Base-by-base conservation (phyloP, 2,797 vertebrate species). In the Sebastes iracundus region DNA sequence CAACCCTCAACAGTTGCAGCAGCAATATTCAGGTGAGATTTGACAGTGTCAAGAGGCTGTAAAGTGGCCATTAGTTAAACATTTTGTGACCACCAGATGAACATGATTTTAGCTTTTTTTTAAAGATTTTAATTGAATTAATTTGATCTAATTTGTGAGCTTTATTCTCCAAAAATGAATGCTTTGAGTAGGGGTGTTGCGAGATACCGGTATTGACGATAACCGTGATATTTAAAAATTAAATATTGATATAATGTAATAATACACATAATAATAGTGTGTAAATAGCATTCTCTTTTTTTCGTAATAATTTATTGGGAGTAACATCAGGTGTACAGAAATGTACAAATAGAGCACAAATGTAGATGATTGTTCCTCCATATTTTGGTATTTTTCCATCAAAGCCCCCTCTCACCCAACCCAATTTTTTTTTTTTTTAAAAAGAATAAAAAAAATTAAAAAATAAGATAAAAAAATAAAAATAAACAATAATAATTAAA, bases 1-100 rank as follows among this genome's bases (percentile, higher is more conserved):
- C 96, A 99, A 96, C 93, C 97, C 97, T 12, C 97, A 97, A 35
- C 98, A 98, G 95, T 96, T 99, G 91, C 97, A 98, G 94, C 98
- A 99, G 96, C 98, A 98, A 97, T 99, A 97, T 97, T 98, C 98
- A 96, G 98, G 98, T 99, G 69, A 90, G 90, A 62, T 18, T 16
- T 62, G 0, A 18, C 42, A 18, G 7, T 32, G 13, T 78, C 25
- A 61, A 9, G 4, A 20, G 5, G 7, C 27, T 53, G 2, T 46
- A 12, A 33, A 11, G 22, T 32, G 49, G 16, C 20, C 1, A 28
- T 53, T 42, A 33, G 2, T 10, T n/a, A 64, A 58, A 59, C 7
- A 53, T 38, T 65, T 33, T 22, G 22, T n/a, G 4, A 61, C 5
- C 6, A 62, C 18, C 1, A 9, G 28, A 77, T 53, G 1, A 11